These are phyloP conservation scores for Dinocampus coccinellae DNA, from an alignment of 2,888 invertebrate species.

Conservation along the genomic window DNA sequence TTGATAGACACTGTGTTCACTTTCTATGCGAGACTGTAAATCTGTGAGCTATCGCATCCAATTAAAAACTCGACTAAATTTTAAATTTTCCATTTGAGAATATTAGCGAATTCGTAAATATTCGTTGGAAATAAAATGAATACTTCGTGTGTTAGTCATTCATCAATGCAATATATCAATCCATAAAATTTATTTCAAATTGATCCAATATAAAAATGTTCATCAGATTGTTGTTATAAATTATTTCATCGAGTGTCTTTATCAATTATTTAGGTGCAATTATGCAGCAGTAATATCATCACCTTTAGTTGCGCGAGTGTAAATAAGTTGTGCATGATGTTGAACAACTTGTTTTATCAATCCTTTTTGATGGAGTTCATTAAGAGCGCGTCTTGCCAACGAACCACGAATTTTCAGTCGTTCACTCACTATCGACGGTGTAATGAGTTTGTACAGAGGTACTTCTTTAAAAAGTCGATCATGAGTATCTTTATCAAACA, in stretches of 20 bases:
- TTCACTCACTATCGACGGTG: constrained; percentile 98
- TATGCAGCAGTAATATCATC: constrained; percentile 88
- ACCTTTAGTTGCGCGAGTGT: constrained; percentile 95
- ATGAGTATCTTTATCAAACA: constrained; percentile 98
- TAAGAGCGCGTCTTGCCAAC: constrained; percentile 92
- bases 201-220: no score
- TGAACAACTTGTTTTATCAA: constrained; percentile 96
- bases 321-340: constrained; percentile 97
- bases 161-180: no score
- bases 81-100: no score
- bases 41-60: no score
- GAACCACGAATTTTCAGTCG: constrained; percentile 98
- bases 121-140: no score
- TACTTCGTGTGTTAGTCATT: no score
- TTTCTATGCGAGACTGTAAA: no score
- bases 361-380: constrained; percentile 94
- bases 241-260: constrained; percentile 57
- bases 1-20: no score
- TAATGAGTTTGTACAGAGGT: constrained; percentile 97
- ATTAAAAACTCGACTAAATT: no score
- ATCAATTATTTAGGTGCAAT: constrained; percentile 57
- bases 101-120: no score
- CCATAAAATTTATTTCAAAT: no score
- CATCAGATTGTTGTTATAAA: constrained; percentile 34
- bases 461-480: constrained; percentile 97